phyloP scores from a whole-genome alignment of 2,797 vertebrate species.

The Chaetophractus vellerosus region DNA sequence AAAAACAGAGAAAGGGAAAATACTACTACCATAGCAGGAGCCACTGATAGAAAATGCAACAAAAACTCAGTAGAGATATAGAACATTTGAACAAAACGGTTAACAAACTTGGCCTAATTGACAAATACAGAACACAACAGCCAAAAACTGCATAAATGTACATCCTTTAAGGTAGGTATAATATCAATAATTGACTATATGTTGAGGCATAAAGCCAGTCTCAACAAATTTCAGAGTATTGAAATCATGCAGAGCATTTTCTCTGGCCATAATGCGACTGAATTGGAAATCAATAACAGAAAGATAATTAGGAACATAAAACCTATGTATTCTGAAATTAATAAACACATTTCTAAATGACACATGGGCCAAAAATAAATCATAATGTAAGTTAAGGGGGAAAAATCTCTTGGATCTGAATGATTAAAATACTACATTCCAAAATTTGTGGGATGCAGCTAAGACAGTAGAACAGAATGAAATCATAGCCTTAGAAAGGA shows the following conservation, averaged over 20 bases:
- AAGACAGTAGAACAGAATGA: too few species aligned
- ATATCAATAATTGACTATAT: not conserved
- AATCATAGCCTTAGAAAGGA: too few species aligned
- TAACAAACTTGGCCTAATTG: not conserved
- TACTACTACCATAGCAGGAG: not conserved
- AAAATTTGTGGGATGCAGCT: too few species aligned
- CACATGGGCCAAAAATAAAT: too few species aligned
- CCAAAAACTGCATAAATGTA: not conserved
- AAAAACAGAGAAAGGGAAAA: constrained; percentile 24
- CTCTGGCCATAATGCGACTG: too few species aligned
- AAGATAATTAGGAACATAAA: too few species aligned
- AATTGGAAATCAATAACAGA: too few species aligned
- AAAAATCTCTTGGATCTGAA: too few species aligned
- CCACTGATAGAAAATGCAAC: not conserved
- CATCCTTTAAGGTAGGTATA: not conserved
- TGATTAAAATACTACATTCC: too few species aligned
- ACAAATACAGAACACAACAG: not conserved
- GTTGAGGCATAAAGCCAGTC: not conserved
- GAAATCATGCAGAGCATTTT: not conserved
- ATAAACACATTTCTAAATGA: too few species aligned
- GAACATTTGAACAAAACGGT: not conserved
- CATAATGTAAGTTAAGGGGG: too few species aligned
- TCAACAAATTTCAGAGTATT: not conserved
- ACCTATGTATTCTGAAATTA: too few species aligned
- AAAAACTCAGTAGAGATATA: not conserved